Percentiles rank a stretch among this genome's conserved stretches.
Conservation (phyloP, 2,888 invertebrate genomes). For the Drosophila formosana region DNA sequence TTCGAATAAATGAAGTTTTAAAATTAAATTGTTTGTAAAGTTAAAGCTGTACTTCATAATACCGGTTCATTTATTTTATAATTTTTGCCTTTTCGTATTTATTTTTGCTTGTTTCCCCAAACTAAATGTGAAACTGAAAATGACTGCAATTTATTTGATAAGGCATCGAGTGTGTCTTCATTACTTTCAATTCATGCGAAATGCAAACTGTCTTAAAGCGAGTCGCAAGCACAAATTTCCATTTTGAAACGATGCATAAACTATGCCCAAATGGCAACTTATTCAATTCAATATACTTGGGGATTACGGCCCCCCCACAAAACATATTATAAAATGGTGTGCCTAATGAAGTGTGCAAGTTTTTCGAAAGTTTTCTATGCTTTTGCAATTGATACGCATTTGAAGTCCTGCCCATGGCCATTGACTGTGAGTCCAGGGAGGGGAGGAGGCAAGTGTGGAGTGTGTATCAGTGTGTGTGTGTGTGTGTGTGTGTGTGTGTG, state of each 20-base stretch:
- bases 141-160: too few species aligned
- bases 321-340: slow-evolving; percentile 43
- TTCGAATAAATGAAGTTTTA: too few species aligned
- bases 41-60: too few species aligned
- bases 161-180: too few species aligned
- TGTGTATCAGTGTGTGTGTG: background rate
- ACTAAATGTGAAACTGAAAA: too few species aligned
- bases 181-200: background rate
- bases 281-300: slow-evolving; percentile 27
- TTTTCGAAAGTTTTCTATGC: slow-evolving; percentile 57
- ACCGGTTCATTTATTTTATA: too few species aligned
- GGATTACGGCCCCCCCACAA: slow-evolving; percentile 4
- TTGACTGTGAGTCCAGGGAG: too few species aligned
- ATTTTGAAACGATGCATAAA: slow-evolving; percentile 23
- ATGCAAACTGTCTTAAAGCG: background rate
- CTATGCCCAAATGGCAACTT: slow-evolving; percentile 21
- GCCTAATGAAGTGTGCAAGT: slow-evolving; percentile 67
- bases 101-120: too few species aligned
- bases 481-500: background rate
- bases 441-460: too few species aligned
- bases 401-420: slow-evolving; percentile 23
- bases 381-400: slow-evolving; percentile 62
- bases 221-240: slow-evolving; percentile 10
- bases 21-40: too few species aligned
- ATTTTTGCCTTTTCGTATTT: too few species aligned